A percentile compares a stretch with the other conserved stretches of the same genome.
These are phyloP conservation scores for Carlito syrichta DNA, from an alignment of 2,113 vertebrate species.

Conservation along the genomic window DNA sequence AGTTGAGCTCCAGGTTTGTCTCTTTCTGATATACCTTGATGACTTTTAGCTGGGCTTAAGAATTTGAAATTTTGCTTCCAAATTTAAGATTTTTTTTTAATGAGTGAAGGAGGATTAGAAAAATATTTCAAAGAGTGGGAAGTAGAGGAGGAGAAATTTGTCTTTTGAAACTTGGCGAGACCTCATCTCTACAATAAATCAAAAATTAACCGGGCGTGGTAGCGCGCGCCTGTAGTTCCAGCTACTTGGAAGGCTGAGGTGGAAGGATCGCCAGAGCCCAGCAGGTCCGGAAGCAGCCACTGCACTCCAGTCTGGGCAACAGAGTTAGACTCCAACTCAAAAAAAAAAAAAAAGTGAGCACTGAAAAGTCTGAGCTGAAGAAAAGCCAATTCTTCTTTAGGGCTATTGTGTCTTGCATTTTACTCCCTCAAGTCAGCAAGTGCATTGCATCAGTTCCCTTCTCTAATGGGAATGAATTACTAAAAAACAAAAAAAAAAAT, in stretches of 20 bases:
- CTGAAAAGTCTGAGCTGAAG: neutral
- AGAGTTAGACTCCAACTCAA: no score
- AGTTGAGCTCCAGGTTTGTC: neutral
- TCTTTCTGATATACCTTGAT: neutral
- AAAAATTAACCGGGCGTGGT: no score
- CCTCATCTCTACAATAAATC: no score
- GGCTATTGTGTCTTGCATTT: neutral
- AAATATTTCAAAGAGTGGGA: neutral
- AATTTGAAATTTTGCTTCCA: neutral
- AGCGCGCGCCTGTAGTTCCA: no score
- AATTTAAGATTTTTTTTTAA: neutral
- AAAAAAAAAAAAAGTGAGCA: no score
- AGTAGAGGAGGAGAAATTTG: neutral
- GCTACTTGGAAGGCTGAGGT: no score
- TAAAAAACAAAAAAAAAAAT: neutral
- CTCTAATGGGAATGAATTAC: neutral
- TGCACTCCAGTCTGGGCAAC: no score
- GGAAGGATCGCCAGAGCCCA: no score
- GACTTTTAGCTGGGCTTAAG: neutral
- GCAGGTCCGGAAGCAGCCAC: no score
- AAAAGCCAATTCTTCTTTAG: neutral
- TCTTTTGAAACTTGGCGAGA: no score
- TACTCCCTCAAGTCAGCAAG: neutral
- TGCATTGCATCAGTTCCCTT: neutral
- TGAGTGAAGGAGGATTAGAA: neutral